These are phyloP conservation scores for Callithrix jacchus DNA, from an alignment of 2,113 vertebrate genomes.

Conservation along the genomic window DNA sequence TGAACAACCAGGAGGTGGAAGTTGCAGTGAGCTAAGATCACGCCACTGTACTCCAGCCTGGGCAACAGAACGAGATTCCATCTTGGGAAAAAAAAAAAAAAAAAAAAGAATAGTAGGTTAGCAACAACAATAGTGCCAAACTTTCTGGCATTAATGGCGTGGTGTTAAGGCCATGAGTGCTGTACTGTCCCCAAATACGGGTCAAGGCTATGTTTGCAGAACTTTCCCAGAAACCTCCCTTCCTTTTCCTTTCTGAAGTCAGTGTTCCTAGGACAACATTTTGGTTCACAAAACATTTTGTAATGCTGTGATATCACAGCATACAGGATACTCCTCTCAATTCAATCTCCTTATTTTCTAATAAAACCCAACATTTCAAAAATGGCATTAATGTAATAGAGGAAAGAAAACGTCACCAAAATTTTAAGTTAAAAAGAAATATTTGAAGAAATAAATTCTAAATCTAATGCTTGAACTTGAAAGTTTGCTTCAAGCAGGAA, in stretches of 20 bases:
- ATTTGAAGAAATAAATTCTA: fast-evolving
- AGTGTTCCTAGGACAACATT: not conserved
- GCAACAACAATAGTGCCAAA: not conserved
- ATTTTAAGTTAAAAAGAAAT: conserved; percentile 14
- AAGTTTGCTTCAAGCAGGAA: conserved; percentile 56
- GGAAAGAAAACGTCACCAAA: not conserved
- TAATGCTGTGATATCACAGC: not conserved
- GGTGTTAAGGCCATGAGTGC: not conserved
- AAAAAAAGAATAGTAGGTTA: not conserved
- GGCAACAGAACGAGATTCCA: no score
- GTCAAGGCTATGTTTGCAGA: not conserved
- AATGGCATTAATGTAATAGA: not conserved
- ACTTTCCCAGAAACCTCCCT: not conserved
- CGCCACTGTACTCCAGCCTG: no score
- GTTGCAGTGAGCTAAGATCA: no score
- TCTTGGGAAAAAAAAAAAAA: no score
- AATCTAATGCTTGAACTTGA: conserved; percentile 44
- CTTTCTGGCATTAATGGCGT: no score
- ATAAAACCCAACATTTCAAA: not conserved
- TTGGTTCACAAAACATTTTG: not conserved
- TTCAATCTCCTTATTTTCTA: not conserved
- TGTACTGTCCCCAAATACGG: not conserved
- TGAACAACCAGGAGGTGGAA: no score
- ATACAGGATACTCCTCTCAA: not conserved
- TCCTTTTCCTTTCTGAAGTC: not conserved